Evolutionary conservation across 1,140 invertebrate species (phyloP), one percentile per base, ranked within the genome.

Genomic region (Phocides pigmalion): DNA sequence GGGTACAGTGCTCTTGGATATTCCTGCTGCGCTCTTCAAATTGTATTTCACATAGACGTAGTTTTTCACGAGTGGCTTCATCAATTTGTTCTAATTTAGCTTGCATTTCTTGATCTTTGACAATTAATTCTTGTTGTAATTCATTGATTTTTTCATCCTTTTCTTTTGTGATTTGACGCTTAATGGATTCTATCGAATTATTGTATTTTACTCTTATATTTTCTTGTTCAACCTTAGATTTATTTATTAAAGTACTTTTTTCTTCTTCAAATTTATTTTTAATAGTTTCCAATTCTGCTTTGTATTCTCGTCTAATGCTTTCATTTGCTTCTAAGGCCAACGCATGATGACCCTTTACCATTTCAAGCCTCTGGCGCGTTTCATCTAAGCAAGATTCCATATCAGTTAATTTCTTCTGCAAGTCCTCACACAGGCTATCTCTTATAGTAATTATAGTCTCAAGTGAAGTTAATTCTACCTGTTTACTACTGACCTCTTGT

Each of bases 261-360:
- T 91, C 90, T 70, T 92, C 91, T 56, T 92, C 88, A 37, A 88
- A 71, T 81, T 90, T 92, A 3, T 64, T 20, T 68, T 90, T 90
- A 4, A 92, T 51, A 25, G 80, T 77, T 75, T 92, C 91, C 41
- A 91, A 70, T 64, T 92, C 89, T 20, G 68, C 72, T 75, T 92
- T 92, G 44, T 92, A 92, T 68, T 91, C 90, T 22, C 87, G 68
- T 64, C 89, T 69, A 50, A 92, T 92, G 62, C 88, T 92, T 71
- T 92, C 90, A 79, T 92, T 92, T 9, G 90, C 91, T 74, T 92
- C 89, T 62, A 92, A 62, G 19, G 90, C 89, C 49, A 92, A 70
- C n/a, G 87, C 76, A 79, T 91, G 91, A 63, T 92, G 89, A 0
- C 87, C 84, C 72, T 92, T 91, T 0, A 92, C 87, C 84, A 92